Evolutionary conservation across 2,113 vertebrate genomes (phyloP), one percentile per base, ranked within the genome.

Genomic region (Tachuris rubrigastra): DNA sequence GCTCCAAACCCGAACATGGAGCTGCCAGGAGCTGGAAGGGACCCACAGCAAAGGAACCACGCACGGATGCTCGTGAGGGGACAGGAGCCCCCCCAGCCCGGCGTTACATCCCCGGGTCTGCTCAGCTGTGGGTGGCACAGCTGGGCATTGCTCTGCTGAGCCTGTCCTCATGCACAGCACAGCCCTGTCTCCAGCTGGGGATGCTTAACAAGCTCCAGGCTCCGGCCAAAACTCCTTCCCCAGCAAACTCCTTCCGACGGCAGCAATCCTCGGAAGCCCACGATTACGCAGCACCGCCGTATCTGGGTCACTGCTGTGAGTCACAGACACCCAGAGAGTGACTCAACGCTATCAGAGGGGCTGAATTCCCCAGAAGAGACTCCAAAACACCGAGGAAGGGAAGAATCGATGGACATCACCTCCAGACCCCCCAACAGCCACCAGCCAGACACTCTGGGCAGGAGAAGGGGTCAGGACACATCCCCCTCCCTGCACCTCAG

Each of bases 271-370:
- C 9, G 74, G 9, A 74, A 92, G 83, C 24, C 87, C 52, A 17
- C 12, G 46, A 20, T 87, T 71, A 49, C 68, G 13, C 85, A 86
- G 93, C 88, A 83, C 90, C 4, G 47, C 68, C 3, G 31, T 93
- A 95, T 94, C 92, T 97, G 93, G 95, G 96, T 96, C 90, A 90
- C n/a, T 23, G 94, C 95, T 15, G 89, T 96, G 90, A 96, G 87
- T 96, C 96, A 97, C 39, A 16, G 79, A 91, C 96, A 96, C 87
- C 79, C 81, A 8, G 86, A 50, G 90, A 90, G 94, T 96, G 95
- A 97, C 87, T 97, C 96, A 95, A 87, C 41, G 55, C 65, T 59
- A 28, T 76, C 12, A 56, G 67, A 65, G 37, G 80, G 91, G 87
- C 58, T 24, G 8, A 17, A 49, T 39, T 13, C 66, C 31, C 56